phyloP scores from a whole-genome alignment of 1,140 invertebrate genomes.

The Apis cerana region DNA sequence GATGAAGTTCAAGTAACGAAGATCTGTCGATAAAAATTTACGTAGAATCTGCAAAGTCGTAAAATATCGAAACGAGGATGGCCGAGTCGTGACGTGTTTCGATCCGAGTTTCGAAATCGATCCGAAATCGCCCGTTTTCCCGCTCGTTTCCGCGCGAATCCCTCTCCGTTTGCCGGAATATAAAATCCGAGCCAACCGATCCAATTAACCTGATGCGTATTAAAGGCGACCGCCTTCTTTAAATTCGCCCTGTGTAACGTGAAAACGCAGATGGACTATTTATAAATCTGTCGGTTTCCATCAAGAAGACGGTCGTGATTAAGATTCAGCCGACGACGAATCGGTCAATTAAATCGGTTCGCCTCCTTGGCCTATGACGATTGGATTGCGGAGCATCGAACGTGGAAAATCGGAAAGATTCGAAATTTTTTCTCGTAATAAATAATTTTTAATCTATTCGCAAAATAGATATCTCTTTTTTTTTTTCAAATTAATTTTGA shows the following conservation, averaged over 20 bases:
- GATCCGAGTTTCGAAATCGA: conserved; percentile 21
- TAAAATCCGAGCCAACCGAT: conserved; percentile 13
- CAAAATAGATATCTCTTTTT: no score
- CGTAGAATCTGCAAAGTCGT: no score
- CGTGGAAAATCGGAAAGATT: no score
- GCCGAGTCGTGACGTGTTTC: background rate
- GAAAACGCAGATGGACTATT: conserved; percentile 8
- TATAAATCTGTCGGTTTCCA: conserved; percentile 5
- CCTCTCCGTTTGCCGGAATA: conserved; percentile 23
- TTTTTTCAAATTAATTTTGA: no score
- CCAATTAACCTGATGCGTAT: conserved; percentile 28
- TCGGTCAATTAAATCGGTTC: conserved; percentile 3
- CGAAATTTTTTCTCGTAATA: no score
- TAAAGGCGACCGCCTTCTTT: conserved; percentile 33
- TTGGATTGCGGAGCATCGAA: background rate
- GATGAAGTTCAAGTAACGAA: no score
- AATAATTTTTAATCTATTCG: no score
- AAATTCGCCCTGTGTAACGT: background rate
- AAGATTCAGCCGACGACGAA: conserved; percentile 8
- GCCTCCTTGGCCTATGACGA: conserved; percentile 8
- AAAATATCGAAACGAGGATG: background rate
- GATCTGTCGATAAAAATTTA: no score
- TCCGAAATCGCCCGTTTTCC: background rate
- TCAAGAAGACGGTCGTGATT: conserved; percentile 21
- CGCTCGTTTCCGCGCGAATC: conserved; percentile 25